Evolutionary conservation across 2,888 invertebrate species (phyloP).

Genomic region (Meandrusa payeni): DNA sequence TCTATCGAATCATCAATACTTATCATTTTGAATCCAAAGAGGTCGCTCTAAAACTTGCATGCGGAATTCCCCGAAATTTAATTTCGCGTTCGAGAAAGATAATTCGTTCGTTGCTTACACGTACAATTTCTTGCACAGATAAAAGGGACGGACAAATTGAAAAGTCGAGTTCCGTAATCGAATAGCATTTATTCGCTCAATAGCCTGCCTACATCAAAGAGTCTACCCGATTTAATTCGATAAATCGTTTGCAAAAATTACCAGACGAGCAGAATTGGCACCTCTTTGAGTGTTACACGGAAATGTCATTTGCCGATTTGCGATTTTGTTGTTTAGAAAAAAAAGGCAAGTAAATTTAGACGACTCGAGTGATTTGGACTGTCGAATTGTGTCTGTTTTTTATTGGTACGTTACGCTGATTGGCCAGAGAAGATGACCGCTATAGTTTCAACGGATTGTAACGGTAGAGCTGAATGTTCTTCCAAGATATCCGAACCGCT

Average conservation of each 20-base stretch:
- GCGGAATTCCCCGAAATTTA: constrained; percentile 5
- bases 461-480: too few relatives aligned
- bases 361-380: too few relatives aligned
- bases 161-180: constrained; percentile 70
- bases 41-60: too few relatives aligned
- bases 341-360: too few relatives aligned
- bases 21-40: too few relatives aligned
- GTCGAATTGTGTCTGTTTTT: too few relatives aligned
- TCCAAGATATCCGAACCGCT: too few relatives aligned
- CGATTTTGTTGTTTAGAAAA: constrained; percentile 28
- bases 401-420: too few relatives aligned
- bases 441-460: too few relatives aligned
- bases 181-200: constrained; percentile 55
- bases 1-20: too few relatives aligned
- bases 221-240: constrained; percentile 63
- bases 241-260: constrained; percentile 66
- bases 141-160: constrained; percentile 67
- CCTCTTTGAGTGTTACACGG: constrained; percentile 47
- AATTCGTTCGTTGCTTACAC: constrained; percentile 50
- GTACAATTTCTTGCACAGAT: constrained; percentile 50
- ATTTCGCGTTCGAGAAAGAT: constrained; percentile 28
- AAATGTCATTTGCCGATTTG: constrained; percentile 58
- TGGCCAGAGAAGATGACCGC: too few relatives aligned
- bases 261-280: constrained; percentile 61
- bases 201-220: constrained; percentile 66